Evolutionary conservation across 1,140 invertebrate genomes (phyloP), one percentile per base, ranked within the genome.

Genomic region (Macrosteles quadrilineatus): DNA sequence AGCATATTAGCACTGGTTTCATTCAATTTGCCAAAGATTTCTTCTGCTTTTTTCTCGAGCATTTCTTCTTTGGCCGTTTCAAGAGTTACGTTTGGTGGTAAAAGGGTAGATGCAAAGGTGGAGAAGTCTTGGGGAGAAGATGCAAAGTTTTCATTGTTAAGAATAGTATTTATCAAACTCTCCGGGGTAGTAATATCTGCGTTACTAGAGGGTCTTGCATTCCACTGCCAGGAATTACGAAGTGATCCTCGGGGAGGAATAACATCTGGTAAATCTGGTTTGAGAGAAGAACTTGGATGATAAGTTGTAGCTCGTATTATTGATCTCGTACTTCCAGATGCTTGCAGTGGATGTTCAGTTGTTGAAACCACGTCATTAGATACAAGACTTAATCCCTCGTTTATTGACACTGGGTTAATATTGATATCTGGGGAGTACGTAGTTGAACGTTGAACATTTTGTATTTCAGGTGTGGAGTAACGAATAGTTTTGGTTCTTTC

Each of bases 11-110:
- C 86, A 72, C 90, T 90, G 2, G 89, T 87, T 32, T 87, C 87
- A 74, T 94, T 93, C 43, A 94, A 82, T 12, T 86, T 88, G 0
- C 87, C 87, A 75, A 92, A 88, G 76, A 92, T 88, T 77, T 90
- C 85, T 72, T 90, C 87, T 3, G 89, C 89, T 74, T 68, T 73
- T 47, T 68, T 76, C 67, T 82, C 85, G n/a, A 87, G 87, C 40
- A 59, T 59, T 12, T 29, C 25, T 59, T 59, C 55, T n/a, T 30
- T 23, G 6, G 55, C 55, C 6, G 55, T 59, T 59, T 59, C 55
- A 2, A 87, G 71, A 43, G 71, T 75, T 32, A 64, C 36, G 27
- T 64, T 64, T 2, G 62, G 62, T 64, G 30, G 62, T 36, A 43
- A 21, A 53, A 53, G 67, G 6, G 32, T 68, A 1, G 65, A 53